Evolutionary conservation across 2,797 vertebrate species (phyloP).

Genomic region (Danionella dracula): DNA sequence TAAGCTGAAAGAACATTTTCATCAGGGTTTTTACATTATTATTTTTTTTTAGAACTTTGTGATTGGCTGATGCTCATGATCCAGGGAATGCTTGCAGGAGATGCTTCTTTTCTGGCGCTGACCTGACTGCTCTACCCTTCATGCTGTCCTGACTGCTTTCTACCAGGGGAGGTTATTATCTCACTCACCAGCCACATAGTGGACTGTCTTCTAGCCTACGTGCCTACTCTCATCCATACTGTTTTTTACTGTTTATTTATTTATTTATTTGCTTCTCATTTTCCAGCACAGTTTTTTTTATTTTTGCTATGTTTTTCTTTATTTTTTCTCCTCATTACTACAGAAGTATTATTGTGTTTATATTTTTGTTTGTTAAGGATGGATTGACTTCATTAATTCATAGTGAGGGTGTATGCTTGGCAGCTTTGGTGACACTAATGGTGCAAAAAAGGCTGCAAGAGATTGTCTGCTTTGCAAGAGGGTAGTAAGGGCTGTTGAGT

Average conservation of each 20-base stretch:
- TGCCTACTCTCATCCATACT: neutral
- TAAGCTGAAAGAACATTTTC: too few species aligned
- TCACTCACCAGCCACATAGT: conserved; percentile 20
- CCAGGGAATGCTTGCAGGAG: neutral
- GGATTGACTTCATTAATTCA: too few species aligned
- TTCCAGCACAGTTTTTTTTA: neutral
- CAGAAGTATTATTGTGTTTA: too few species aligned
- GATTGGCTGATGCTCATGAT: neutral
- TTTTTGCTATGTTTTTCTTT: neutral
- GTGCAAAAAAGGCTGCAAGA: too few species aligned
- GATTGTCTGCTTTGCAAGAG: too few species aligned
- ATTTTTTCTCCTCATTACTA: neutral
- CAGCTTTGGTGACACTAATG: too few species aligned
- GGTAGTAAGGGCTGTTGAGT: too few species aligned
- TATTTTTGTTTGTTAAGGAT: too few species aligned
- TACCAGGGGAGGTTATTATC: conserved; percentile 46
- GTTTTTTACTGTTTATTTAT: neutral
- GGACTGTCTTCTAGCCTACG: conserved; percentile 2
- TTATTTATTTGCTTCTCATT: neutral
- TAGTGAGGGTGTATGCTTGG: too few species aligned
- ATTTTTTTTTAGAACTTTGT: neutral
- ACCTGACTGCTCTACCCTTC: conserved; percentile 8
- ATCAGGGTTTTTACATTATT: neutral
- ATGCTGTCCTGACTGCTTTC: conserved; percentile 19
- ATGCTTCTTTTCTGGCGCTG: conserved; percentile 1